Base-by-base conservation (phyloP, 53 echinoderm and acorn worm genomes). In the Zoroaster sp. region DNA sequence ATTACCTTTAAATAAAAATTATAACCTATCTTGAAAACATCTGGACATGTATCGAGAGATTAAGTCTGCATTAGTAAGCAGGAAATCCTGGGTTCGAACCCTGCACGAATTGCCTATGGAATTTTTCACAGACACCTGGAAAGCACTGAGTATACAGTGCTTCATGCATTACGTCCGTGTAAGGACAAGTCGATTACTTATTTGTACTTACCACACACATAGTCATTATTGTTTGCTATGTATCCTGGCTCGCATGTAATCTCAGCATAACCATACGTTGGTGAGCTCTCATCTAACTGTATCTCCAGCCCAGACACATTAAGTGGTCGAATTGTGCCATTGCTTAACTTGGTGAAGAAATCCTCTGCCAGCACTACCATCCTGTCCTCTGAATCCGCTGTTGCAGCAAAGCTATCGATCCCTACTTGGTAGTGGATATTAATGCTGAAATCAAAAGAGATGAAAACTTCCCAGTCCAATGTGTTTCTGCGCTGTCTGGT, bases 211-310 rank as follows among this genome's bases (percentile, higher is more conserved):
- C 82, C 15, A 67, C 82, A 82, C 41, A 41, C 41, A 43, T 41
- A 33, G 31, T 40, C 28, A 44, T 82, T 44, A 34, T 82, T 82
- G 66, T 66, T 43, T 66, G 66, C 10, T 31, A 82, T 40, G 35
- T 82, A 82, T 36, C 82, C 82, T 30, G 82, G 82, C 40, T 82
- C 40, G 18, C 82, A 82, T 14, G 33, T 66, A 40, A 82, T 31
- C 32, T 30, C n/a, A 7, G 66, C 15, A 11, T 44, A 66, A 42
- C 35, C 68, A 13, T 68, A 68, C 12, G 46, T 41, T 34, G 47
- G 18, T n/a, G 20, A 5, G 32, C 40, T 65, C 9, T 14, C 6
- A 43, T 82, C 82, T 0, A 67, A 66, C 32, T 82, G 66, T 30
- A 68, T 34, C 34, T 13, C 1, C 31, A 82, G 42, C 34, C 6